Evolutionary conservation across 2,113 vertebrate genomes (phyloP).

Genomic region (Carollia perspicillata): DNA sequence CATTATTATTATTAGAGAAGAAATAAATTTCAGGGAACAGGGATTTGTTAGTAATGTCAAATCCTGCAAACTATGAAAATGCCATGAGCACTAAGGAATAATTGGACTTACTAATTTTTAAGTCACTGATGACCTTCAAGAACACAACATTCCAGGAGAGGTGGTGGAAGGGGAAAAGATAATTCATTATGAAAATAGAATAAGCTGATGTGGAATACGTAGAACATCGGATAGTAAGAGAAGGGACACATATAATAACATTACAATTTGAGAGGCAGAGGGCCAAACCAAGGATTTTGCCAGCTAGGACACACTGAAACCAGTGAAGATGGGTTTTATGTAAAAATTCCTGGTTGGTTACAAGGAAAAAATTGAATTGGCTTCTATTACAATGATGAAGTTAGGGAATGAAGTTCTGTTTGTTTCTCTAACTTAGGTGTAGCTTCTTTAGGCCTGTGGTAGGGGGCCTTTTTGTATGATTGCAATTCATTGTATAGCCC

Average conservation of each 20-base stretch:
- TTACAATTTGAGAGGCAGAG: background rate
- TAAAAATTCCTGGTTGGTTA: background rate
- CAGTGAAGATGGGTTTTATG: background rate
- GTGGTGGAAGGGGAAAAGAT: background rate
- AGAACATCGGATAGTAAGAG: background rate
- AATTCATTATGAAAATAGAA: slow-evolving; percentile 22
- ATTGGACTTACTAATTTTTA: slow-evolving; percentile 16
- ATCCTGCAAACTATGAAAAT: background rate
- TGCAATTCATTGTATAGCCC: background rate
- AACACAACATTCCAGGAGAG: background rate
- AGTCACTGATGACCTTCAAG: slow-evolving; percentile 34
- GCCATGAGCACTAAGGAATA: background rate
- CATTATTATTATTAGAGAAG: background rate
- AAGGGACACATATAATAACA: background rate
- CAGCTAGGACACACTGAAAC: background rate
- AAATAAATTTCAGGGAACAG: background rate
- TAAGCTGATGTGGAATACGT: background rate
- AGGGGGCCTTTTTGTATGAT: background rate
- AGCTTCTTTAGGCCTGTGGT: background rate
- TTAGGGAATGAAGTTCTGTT: background rate
- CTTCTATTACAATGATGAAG: background rate
- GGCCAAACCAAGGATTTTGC: background rate
- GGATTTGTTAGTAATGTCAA: background rate
- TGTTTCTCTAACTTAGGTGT: background rate
- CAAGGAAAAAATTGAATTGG: background rate